A percentile compares a stretch with the other conserved stretches of the same genome.
These are phyloP conservation scores for Syrista parreyssii DNA, from an alignment of 2,888 invertebrate genomes.

Conservation along the genomic window DNA sequence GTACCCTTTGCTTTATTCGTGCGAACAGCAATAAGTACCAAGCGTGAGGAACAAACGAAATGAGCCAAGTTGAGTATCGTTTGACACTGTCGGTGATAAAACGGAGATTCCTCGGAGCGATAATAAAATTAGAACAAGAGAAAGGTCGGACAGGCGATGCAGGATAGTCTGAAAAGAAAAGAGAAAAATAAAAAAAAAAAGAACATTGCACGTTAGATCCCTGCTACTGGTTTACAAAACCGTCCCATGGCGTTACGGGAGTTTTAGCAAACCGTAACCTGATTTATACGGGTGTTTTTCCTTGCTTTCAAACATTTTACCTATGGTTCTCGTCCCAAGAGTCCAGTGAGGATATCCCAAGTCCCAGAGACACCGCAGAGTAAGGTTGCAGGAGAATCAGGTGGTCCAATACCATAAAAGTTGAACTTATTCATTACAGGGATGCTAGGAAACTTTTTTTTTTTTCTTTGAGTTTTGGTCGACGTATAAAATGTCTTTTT, in stretches of 20 bases:
- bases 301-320: slow-evolving; percentile 17
- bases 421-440: not conserved
- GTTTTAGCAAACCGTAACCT: slow-evolving; percentile 39
- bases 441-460: not conserved
- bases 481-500: no score
- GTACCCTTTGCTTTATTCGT: not conserved
- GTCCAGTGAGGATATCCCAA: slow-evolving; percentile 33
- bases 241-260: slow-evolving; percentile 32
- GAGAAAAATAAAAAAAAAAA: not conserved
- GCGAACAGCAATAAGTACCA: not conserved
- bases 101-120: not conserved
- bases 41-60: not conserved
- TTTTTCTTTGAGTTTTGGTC: not conserved
- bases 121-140: not conserved
- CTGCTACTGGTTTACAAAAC: not conserved
- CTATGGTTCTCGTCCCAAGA: slow-evolving; percentile 26
- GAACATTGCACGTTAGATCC: not conserved
- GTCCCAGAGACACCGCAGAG: slow-evolving; percentile 28
- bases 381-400: slow-evolving; percentile 22
- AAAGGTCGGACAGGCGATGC: not conserved
- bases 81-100: not conserved
- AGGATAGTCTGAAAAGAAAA: not conserved
- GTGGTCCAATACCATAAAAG: slow-evolving; percentile 16
- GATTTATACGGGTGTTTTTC: slow-evolving; percentile 54
- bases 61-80: not conserved